Base-by-base conservation (phyloP, 1,140 invertebrate species). In the Drosophila eugracilis region DNA sequence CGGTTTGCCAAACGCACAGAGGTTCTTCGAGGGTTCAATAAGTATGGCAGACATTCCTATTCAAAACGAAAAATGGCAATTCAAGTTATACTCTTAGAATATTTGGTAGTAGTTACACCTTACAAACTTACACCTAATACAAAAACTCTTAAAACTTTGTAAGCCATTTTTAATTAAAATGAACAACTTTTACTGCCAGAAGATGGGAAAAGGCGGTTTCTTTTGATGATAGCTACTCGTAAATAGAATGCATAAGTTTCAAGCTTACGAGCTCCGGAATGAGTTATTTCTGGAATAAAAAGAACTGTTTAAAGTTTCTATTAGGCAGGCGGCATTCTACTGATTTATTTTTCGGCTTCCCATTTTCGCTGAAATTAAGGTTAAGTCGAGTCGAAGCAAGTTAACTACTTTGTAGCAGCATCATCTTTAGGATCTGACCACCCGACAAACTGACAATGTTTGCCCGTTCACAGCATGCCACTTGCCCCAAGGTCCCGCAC, bases 391-490 rank as follows among this genome's bases (percentile, higher is more conserved):
- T n/a, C 36, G 15, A 4, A 17, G 10, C 28, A 17, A 10, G 6
- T 10, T 22, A 14, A 39, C 47, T 67, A 67, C 65, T 67, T 67
- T 67, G 65, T 67, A 44, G 55, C 57, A 45, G 36, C 39, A 28
- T 30, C 57, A 4, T 12, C 21, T 34, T 21, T 6, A 22, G 26
- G 15, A 45, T 4, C 14, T 30, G 34, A 34, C 24, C 22, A 67
- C 36, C 65, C 53, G 63, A 63, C 62, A 65, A 17, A 22, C 63
- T 66, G 63, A 73, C 55, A 72, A 50, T 59, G 69, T 72, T 72
- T 59, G 28, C 59, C 44, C 26, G 15, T 26, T 26, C 69, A 60
- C 53, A 72, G 54, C 69, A 44, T 59, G 22, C 44, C 30, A 17
- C 44, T 17, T 19, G 41, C 32, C 21, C 34, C 62, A 71, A 71